Evolutionary conservation across 2,797 vertebrate species (phyloP).

Genomic region (Choloepus didactylus): DNA sequence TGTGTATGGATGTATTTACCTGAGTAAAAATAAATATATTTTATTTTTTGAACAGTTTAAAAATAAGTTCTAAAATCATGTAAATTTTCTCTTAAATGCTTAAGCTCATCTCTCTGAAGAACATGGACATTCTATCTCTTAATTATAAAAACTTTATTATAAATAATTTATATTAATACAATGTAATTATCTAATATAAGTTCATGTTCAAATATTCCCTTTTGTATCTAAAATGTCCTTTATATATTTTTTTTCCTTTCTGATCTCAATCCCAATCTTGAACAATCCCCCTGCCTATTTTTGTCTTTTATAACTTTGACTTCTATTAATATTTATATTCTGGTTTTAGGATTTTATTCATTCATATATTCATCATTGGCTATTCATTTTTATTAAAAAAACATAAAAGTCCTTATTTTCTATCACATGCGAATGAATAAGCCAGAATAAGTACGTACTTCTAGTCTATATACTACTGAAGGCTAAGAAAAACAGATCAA

Average conservation of each 20-base stretch:
- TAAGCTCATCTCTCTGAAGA: too few relatives aligned
- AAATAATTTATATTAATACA: too few relatives aligned
- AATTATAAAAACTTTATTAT: too few relatives aligned
- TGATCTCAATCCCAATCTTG: neutral
- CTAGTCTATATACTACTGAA: neutral
- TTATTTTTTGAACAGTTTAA: neutral
- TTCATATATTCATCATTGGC: neutral
- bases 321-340: neutral
- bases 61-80: neutral
- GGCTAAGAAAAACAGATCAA: neutral
- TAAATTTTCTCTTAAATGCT: too few relatives aligned
- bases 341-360: neutral
- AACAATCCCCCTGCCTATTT: neutral
- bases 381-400: neutral
- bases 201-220: neutral
- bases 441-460: neutral
- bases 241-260: neutral
- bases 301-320: neutral
- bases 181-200: neutral
- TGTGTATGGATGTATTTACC: too few relatives aligned
- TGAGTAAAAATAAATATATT: too few relatives aligned
- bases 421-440: neutral
- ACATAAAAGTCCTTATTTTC: neutral
- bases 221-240: neutral
- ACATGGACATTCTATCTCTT: too few relatives aligned